Conservation (phyloP, 2,113 vertebrate genomes). For the Neodon shergylaensis region DNA sequence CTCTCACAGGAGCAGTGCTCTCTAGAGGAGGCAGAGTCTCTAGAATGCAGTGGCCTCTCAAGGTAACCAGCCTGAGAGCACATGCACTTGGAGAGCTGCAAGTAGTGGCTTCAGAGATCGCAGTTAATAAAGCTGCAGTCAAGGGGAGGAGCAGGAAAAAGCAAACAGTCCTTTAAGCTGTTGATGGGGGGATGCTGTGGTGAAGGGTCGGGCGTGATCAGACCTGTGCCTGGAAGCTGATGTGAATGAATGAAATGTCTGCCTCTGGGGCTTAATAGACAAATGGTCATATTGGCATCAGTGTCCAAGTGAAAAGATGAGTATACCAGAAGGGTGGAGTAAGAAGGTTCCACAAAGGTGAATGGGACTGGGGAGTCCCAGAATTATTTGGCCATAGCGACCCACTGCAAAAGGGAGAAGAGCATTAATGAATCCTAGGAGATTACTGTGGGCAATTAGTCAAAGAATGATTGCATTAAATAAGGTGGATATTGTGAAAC, state of each 20-base stretch:
- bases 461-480: not conserved
- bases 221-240: not conserved
- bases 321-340: not conserved
- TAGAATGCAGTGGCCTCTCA: not conserved
- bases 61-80: not conserved
- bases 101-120: not conserved
- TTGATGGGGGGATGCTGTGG: too few relatives aligned
- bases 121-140: rapidly evolving
- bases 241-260: not conserved
- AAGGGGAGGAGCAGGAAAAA: not conserved
- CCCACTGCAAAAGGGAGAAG: not conserved
- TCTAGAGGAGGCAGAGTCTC: not conserved
- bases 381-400: not conserved
- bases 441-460: not conserved
- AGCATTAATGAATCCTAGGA: not conserved
- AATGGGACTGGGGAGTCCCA: not conserved
- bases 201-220: not conserved
- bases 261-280: not conserved
- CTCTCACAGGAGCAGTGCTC: too few relatives aligned
- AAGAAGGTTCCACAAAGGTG: not conserved
- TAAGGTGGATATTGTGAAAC: not conserved
- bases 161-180: not conserved
- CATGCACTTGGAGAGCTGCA: not conserved
- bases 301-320: not conserved
- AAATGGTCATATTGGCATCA: not conserved